A percentile compares a stretch with the other conserved stretches of the same genome.
phyloP scores from a whole-genome alignment of 1,140 invertebrate genomes.

The Drosophila grimshawi region DNA sequence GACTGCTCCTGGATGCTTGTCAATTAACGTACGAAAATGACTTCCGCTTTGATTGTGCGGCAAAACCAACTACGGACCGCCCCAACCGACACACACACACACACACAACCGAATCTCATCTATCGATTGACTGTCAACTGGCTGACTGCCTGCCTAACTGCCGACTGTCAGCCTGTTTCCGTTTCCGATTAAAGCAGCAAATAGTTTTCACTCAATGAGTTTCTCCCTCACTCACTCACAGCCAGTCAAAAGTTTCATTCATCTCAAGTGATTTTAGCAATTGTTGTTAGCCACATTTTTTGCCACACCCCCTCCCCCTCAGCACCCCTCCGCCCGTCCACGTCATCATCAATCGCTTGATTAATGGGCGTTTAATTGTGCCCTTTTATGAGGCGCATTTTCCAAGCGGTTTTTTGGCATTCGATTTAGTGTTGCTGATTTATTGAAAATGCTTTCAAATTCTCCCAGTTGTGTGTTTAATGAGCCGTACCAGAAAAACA shows the following conservation, averaged over 20 bases:
- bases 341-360: conserved; percentile 58
- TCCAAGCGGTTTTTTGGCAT: not conserved
- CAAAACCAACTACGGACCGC: conserved; percentile 50
- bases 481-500: not conserved
- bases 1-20: conserved; percentile 55
- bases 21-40: conserved; percentile 84
- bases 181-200: conserved; percentile 81
- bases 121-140: conserved; percentile 75
- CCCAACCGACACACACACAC: not conserved
- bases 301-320: conserved; percentile 10
- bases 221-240: not conserved
- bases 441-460: conserved; percentile 24
- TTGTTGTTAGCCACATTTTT: conserved; percentile 56
- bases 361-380: conserved; percentile 74
- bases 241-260: conserved; percentile 58
- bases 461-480: not conserved
- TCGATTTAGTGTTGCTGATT: conserved; percentile 19
- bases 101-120: conserved; percentile 43
- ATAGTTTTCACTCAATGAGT: conserved; percentile 69
- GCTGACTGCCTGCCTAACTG: conserved; percentile 74
- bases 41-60: conserved; percentile 79
- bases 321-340: not conserved
- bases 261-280: conserved; percentile 63
- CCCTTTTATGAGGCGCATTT: conserved; percentile 36
- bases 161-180: conserved; percentile 74